Base-by-base conservation (phyloP, 2,797 vertebrate genomes). In the Clarias platycephalus region DNA sequence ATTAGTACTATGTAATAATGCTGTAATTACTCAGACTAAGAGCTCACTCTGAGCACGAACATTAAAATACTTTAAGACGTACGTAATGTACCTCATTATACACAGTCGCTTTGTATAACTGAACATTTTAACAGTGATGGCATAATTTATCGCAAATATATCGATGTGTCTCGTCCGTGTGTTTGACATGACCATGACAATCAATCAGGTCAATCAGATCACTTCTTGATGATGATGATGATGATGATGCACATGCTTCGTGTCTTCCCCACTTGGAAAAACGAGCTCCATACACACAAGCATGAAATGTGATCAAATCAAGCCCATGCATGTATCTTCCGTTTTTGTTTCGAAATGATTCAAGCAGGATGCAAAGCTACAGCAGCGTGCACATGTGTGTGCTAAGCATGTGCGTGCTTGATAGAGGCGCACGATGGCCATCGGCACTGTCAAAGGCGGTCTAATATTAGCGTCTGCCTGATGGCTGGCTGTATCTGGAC, bases 391-490 rank as follows among this genome's bases (percentile, higher is more conserved):
- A 63, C 76, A n/a, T 58, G 40, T 81, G 77, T 67, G 64, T 78
- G n/a, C 26, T 49, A 68, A 67, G 67, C 57, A 62, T 24, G 63
- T 44, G 85, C 92, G 87, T 88, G 89, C 84, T 88, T 70, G 88
- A 90, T 87, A 86, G 86, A 67, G 85, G 85, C 86, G 86, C 86
- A 84, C 84, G 55, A 83, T 70, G 78, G 84, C 87, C 83, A 84
- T 72, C 78, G 82, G 88, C 80, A 20, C 84, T 85, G 86, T 90
- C 90, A 91, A 88, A 91, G 90, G 66, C 85, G 13, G 87, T 87
- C 92, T 95, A 93, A 94, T 94, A 93, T 95, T 94, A 96, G 93
- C 85, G 58, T 87, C 86, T 89, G 62, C 53, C 91, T 74, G 90
- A 91, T 91, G 93, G 91, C 90, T 88, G 91, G 84, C 87, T 93